Percentiles rank a stretch among this genome's conserved stretches.
phyloP scores from a whole-genome alignment of 2,113 vertebrate genomes.

The Glareola pratincola region DNA sequence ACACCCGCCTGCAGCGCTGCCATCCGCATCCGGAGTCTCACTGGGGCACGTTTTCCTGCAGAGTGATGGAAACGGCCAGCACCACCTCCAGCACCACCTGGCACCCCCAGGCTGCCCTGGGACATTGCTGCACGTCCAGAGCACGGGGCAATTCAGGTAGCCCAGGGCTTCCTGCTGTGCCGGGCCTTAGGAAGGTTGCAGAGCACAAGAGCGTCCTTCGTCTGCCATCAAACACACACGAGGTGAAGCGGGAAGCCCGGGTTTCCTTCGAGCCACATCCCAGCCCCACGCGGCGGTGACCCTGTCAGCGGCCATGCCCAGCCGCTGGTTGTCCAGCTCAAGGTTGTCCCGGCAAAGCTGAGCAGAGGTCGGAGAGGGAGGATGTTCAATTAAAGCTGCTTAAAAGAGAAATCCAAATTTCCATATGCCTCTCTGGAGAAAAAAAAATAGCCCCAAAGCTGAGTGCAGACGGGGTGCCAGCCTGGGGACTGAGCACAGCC shows the following conservation, averaged over 20 bases:
- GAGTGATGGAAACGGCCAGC: background rate
- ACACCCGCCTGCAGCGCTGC: background rate
- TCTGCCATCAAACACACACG: rapidly evolving
- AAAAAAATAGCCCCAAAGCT: background rate
- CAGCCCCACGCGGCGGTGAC: rapidly evolving
- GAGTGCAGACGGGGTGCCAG: background rate
- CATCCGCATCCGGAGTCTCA: background rate
- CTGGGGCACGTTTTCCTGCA: background rate
- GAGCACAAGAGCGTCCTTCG: rapidly evolving
- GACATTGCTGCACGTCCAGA: background rate
- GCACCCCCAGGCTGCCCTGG: background rate
- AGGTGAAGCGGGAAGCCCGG: rapidly evolving
- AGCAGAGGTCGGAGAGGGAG: background rate
- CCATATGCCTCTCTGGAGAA: conserved; percentile 13
- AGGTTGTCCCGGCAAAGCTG: conserved; percentile 9
- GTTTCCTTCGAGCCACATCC: background rate
- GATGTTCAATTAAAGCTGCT: conserved; percentile 64
- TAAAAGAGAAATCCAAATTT: conserved; percentile 59
- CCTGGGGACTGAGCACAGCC: background rate
- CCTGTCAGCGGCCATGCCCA: rapidly evolving
- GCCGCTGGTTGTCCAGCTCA: background rate
- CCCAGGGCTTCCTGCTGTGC: background rate
- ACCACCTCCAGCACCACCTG: background rate
- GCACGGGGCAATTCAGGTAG: rapidly evolving
- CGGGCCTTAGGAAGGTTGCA: background rate